Percentiles rank a stretch among this genome's conserved stretches.
Conservation (phyloP, 2,797 vertebrate species). For the Anabas testudineus region DNA sequence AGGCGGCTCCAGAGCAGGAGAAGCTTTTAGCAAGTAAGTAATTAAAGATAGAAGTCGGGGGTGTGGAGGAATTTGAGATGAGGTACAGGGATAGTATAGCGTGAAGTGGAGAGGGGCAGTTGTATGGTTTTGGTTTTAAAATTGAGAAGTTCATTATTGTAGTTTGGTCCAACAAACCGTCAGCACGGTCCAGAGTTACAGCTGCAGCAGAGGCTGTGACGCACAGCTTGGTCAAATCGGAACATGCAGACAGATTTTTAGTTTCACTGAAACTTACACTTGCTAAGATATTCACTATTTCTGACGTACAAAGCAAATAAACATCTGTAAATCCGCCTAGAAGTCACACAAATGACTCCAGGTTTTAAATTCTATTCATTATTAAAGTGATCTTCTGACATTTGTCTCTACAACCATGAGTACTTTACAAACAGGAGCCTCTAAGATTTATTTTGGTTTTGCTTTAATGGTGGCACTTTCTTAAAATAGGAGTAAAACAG, state of each 20-base stretch:
- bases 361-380: background rate
- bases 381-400: no score
- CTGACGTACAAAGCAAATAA: background rate
- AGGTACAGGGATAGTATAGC: background rate
- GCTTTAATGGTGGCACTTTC: no score
- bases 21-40: background rate
- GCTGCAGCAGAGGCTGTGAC: no score
- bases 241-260: background rate
- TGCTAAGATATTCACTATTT: background rate
- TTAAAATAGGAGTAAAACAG: background rate
- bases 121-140: background rate
- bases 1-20: background rate
- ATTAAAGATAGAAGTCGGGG: background rate
- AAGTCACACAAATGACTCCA: background rate
- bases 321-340: background rate
- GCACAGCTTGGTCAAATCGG: background rate
- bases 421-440: background rate
- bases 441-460: background rate
- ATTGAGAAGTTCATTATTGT: background rate
- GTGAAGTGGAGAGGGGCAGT: background rate
- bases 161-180: background rate
- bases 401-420: fast-evolving
- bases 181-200: background rate
- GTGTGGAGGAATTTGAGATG: no score
- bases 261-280: no score